Evolutionary conservation across 2,888 invertebrate genomes (phyloP).

Genomic region (Gandaritis pyraliata): DNA sequence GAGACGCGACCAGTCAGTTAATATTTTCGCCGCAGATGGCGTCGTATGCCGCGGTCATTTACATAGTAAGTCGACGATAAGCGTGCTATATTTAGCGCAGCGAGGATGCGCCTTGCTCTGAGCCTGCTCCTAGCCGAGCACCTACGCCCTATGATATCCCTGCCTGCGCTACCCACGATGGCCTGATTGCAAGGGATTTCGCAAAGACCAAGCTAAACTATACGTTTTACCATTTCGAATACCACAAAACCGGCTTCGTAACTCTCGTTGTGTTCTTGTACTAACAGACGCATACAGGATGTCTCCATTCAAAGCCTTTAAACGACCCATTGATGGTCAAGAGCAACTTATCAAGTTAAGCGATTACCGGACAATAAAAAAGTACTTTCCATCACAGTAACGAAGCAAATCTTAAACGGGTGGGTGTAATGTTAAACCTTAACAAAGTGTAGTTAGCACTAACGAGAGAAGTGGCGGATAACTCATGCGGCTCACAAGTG

Average conservation of each 20-base stretch:
- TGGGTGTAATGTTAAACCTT: conserved; percentile 63
- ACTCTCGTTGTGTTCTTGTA: not conserved
- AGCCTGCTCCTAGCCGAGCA: conserved; percentile 57
- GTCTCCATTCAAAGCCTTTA: conserved; percentile 30
- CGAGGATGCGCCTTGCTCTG: conserved; percentile 63
- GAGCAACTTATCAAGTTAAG: conserved; percentile 35
- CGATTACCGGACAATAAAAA: conserved; percentile 38
- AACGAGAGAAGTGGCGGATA: conserved; percentile 79
- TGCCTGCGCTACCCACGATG: conserved; percentile 25
- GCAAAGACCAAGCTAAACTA: conserved; percentile 2
- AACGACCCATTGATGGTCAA: conserved; percentile 31
- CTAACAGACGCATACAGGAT: conserved; percentile 17
- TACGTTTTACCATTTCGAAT: not conserved
- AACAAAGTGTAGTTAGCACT: conserved; percentile 67
- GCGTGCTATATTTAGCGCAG: conserved; percentile 80
- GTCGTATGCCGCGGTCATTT: conserved; percentile 80
- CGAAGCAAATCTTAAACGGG: conserved; percentile 62
- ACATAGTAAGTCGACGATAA: conserved; percentile 82
- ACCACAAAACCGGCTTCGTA: conserved; percentile 1
- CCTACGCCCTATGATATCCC: conserved; percentile 57
- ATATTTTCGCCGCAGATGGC: conserved; percentile 79
- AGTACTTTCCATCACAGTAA: conserved; percentile 45
- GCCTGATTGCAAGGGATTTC: conserved; percentile 10
- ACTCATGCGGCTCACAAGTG: conserved; percentile 64
- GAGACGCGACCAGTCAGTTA: conserved; percentile 64